Evolutionary conservation across 2,888 invertebrate genomes (phyloP), one percentile per base, ranked within the genome.

Genomic region (Argynnis bischoffii): DNA sequence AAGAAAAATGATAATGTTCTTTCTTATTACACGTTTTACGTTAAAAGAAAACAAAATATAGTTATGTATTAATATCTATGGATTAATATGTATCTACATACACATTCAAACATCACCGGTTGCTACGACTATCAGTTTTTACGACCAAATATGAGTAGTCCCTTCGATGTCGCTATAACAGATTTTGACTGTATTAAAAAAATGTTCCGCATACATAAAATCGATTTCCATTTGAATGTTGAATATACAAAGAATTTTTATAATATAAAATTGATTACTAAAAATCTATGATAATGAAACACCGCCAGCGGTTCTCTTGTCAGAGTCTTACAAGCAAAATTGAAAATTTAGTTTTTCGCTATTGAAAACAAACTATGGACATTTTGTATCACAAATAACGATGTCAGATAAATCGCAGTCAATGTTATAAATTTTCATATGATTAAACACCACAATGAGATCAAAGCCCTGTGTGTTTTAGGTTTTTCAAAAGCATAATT

Each of bases 401-500:
- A 74, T 69, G 57, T 65, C 72, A 72, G 68, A 71, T 70, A 73
- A 78, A 81, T 83, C 84, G 81, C 79, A 79, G 81, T 80, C 76
- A 81, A 77, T 80, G 76, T 79, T 78, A 78, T 79, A 74, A 69
- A 60, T 73, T 71, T 63, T 70, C 75, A 79, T 76, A 76, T 72
- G 78, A 79, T 75, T 80, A 82, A 81, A 85, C 77, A 83, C 82
- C 82, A 84, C 83, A 80, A 81, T 90, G 90, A 90, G 90, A 91
- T 90, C 90, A 87, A 84, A 81, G 82, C 85, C 84, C 82, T 78
- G 81, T 81, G 79, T 84, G 75, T 82, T 84, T 81, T 76, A 77
- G 72, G 82, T 81, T 79, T 85, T 84, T 81, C 78, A 81, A 80
- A 85, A 87, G 84, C 82, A 81, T 85, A 79, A 80, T 77, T 80